Conservation (phyloP, 1,140 invertebrate genomes). For the Bombus confusus region DNA sequence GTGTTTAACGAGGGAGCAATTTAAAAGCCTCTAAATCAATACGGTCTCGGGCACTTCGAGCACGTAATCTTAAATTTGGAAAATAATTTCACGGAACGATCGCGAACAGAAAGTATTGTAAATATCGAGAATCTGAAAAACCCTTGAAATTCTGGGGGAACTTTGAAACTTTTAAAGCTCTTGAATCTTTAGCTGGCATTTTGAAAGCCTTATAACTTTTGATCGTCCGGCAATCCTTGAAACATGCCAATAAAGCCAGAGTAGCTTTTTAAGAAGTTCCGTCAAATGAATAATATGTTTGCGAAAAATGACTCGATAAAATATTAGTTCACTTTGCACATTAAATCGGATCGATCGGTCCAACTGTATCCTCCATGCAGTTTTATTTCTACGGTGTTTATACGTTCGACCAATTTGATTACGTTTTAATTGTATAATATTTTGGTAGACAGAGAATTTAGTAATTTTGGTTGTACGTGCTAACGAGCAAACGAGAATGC, state of each 20-base stretch:
- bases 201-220: constrained; percentile 20
- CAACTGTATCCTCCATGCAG: neutral
- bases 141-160: constrained; percentile 5
- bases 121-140: constrained; percentile 8
- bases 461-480: neutral
- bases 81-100: neutral
- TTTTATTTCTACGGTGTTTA: neutral
- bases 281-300: constrained; percentile 7
- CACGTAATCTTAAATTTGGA: neutral
- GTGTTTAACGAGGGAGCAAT: neutral
- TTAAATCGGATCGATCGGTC: neutral
- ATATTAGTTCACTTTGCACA: neutral
- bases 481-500: neutral
- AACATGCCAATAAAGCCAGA: constrained; percentile 7
- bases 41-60: neutral
- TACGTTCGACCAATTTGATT: no score
- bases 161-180: constrained; percentile 22
- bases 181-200: neutral
- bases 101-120: neutral
- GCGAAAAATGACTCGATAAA: neutral
- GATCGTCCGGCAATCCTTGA: neutral
- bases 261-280: neutral
- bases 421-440: neutral
- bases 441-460: neutral
- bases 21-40: neutral